A percentile compares a stretch with the other conserved stretches of the same genome.
Conservation (phyloP, 2,113 vertebrate species). For the Corydoras sp. region DNA sequence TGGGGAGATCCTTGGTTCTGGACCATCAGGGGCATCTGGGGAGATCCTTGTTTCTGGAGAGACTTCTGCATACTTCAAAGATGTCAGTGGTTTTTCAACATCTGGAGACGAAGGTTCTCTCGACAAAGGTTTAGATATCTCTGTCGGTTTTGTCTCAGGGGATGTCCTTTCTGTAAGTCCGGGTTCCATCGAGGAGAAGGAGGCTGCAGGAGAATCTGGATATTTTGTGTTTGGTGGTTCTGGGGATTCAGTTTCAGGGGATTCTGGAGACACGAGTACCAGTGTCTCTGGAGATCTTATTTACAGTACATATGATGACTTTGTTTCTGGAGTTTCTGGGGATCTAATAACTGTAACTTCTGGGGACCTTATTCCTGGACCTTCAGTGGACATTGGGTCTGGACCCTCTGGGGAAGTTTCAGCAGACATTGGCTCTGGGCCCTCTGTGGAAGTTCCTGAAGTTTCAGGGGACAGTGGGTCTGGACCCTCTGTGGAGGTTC, state of each 20-base stretch:
- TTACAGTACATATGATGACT: background rate
- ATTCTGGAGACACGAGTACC: conserved; percentile 52
- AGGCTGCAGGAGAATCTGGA: background rate
- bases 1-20: conserved; percentile 1
- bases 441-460: no score
- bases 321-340: conserved; percentile 44
- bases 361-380: conserved; percentile 38
- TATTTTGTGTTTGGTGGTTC: conserved; percentile 10
- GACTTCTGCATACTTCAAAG: background rate
- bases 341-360: conserved; percentile 27
- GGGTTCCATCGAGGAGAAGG: background rate
- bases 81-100: background rate
- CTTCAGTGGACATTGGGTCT: conserved; percentile 49
- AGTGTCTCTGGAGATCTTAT: conserved; percentile 36
- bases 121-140: no score
- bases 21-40: background rate
- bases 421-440: no score
- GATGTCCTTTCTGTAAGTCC: conserved; percentile 41
- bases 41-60: conserved; percentile 24
- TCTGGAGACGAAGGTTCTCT: conserved; percentile 16
- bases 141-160: conserved; percentile 30
- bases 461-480: no score
- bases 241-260: conserved; percentile 40
- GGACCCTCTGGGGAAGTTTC: conserved; percentile 18
- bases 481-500: no score